A percentile compares a stretch with the other conserved stretches of the same genome.
Evolutionary conservation across 2,797 vertebrate species (phyloP).

Genomic region (Mormyrus hasselquistii): DNA sequence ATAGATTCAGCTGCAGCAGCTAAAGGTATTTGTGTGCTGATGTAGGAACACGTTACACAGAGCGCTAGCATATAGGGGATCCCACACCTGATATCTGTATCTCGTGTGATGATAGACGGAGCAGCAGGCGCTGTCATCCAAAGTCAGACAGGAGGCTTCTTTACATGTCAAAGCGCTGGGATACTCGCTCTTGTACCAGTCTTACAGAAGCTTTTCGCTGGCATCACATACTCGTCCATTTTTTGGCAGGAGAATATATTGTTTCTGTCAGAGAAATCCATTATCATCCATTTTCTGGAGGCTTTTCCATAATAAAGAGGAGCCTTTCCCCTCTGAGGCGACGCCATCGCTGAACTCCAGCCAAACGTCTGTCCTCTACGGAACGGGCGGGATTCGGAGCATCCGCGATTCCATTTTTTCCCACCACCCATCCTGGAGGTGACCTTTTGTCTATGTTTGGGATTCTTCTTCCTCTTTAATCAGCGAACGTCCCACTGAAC

Average conservation of each 20-base stretch:
- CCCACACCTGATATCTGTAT: background rate
- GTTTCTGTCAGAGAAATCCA: slow-evolving; percentile 43
- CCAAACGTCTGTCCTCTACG: background rate
- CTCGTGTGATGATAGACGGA: background rate
- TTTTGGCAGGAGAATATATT: slow-evolving; percentile 28
- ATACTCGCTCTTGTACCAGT: background rate
- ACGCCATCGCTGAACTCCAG: background rate
- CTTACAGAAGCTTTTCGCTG: slow-evolving; percentile 5
- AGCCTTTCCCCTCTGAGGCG: background rate
- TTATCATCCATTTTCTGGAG: slow-evolving; percentile 26
- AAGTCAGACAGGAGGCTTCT: background rate
- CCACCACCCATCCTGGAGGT: background rate
- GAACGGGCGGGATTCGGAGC: background rate
- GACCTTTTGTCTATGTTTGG: background rate
- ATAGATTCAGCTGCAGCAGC: background rate
- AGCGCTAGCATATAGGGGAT: background rate
- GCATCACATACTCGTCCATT: slow-evolving; percentile 17
- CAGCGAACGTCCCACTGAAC: background rate
- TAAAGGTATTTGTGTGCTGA: background rate
- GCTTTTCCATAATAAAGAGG: background rate
- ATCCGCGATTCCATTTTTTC: background rate
- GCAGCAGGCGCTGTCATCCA: background rate
- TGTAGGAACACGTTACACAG: background rate
- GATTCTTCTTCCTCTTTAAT: background rate
- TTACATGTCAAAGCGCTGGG: background rate